These are phyloP conservation scores for Nannoperca australis DNA, from an alignment of 2,797 vertebrate species.

Conservation along the genomic window DNA sequence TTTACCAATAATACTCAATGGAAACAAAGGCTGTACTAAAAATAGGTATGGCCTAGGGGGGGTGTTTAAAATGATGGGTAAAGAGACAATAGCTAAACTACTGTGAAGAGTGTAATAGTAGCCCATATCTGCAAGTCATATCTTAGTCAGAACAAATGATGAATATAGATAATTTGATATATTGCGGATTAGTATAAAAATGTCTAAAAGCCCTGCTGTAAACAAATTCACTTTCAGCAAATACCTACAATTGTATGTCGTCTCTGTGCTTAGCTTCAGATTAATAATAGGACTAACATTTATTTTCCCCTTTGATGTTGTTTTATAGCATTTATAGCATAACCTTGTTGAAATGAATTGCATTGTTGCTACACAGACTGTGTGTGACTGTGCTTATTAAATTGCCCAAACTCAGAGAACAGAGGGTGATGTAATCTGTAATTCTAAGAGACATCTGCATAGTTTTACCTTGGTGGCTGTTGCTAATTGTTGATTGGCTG, in stretches of 20 bases:
- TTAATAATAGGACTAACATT: not conserved
- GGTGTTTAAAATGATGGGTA: not conserved
- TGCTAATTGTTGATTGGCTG: slow-evolving; percentile 85
- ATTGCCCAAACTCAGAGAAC: not conserved
- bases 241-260: not conserved
- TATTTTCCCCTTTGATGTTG: not conserved
- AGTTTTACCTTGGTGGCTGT: slow-evolving; percentile 75
- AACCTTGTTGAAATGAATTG: slow-evolving; percentile 1
- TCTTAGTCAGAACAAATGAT: not conserved
- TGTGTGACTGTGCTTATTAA: not conserved
- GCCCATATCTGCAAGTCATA: not conserved
- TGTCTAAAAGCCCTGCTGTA: not conserved
- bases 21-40: not conserved
- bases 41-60: not conserved
- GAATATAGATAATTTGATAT: not conserved
- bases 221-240: not conserved
- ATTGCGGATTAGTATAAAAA: not conserved
- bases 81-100: not conserved
- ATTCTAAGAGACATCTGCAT: not conserved
- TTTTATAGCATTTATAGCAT: not conserved
- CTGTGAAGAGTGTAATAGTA: not conserved
- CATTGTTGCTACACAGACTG: not conserved
- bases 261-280: not conserved
- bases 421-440: not conserved
- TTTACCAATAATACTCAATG: too few relatives aligned